Evolutionary conservation across 2,797 vertebrate genomes (phyloP).

Genomic region (Florisuga fusca): DNA sequence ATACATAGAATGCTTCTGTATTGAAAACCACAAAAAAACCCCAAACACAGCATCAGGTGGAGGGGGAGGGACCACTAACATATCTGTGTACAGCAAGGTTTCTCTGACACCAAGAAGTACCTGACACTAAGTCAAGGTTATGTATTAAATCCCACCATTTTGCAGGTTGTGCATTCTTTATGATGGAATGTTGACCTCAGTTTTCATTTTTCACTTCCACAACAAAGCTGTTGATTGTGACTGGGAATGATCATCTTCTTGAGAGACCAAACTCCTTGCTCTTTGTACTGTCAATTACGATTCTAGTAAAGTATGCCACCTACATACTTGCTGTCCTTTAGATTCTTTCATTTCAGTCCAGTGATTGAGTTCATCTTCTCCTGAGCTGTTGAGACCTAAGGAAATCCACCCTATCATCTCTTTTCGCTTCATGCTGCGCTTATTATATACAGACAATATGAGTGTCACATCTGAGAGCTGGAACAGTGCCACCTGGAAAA

Average conservation of each 20-base stretch:
- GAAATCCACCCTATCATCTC: constrained; percentile 99
- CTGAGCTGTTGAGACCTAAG: constrained; percentile 96
- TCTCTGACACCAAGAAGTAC: constrained; percentile 38
- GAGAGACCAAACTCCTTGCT: background rate
- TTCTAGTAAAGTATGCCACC: constrained; percentile 94
- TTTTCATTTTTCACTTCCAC: constrained; percentile 22
- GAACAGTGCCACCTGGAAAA: constrained; percentile 97
- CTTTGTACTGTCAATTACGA: constrained; percentile 78
- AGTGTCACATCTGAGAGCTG: constrained; percentile 98
- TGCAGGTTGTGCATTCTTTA: constrained; percentile 42
- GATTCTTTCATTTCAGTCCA: constrained; percentile 99
- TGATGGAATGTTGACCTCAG: constrained; percentile 60
- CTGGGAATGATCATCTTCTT: background rate
- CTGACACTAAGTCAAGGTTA: constrained; percentile 23
- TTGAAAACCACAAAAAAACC: constrained; percentile 61
- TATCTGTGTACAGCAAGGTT: constrained; percentile 15
- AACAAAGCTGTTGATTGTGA: constrained; percentile 16
- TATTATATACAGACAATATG: constrained; percentile 96
- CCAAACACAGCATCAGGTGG: constrained; percentile 61
- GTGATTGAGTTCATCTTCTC: constrained; percentile 94
- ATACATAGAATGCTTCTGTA: constrained; percentile 38
- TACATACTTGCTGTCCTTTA: constrained; percentile 96
- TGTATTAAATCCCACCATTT: background rate
- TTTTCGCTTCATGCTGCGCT: constrained; percentile 97
- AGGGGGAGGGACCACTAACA: background rate